Conservation (phyloP, 2,113 vertebrate species). For the Barnardius zonarius region DNA sequence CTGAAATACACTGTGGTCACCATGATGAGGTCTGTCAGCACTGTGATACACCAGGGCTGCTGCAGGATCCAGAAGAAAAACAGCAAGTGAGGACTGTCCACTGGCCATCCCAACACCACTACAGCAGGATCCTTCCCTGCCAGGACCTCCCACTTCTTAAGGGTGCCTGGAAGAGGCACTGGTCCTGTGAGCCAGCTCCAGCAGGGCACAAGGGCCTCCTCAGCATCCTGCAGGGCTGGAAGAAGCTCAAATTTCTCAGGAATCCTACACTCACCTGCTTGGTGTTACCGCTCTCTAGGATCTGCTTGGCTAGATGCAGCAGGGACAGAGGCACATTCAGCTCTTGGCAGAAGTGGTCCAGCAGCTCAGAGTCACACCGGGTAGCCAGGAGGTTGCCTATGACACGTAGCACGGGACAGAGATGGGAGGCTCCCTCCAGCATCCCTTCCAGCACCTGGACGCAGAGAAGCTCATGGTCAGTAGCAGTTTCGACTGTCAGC, state of each 20-base stretch:
- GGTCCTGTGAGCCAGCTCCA: not conserved
- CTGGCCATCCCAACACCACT: not conserved
- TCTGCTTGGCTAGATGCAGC: constrained; percentile 73
- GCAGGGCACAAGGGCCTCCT: not conserved
- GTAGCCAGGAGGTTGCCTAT: constrained; percentile 78
- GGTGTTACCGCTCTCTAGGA: constrained; percentile 67
- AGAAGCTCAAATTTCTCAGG: not conserved
- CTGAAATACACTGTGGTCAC: constrained; percentile 72
- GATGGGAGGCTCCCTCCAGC: constrained; percentile 72
- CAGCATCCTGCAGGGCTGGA: not conserved
- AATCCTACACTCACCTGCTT: constrained; percentile 72
- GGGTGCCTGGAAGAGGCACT: not conserved
- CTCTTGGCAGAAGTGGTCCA: constrained; percentile 68
- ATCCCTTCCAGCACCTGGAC: constrained; percentile 78
- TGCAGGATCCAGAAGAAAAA: constrained; percentile 53
- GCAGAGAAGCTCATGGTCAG: not conserved
- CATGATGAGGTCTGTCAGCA: constrained; percentile 66
- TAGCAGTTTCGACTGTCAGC: not conserved
- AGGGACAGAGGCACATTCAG: constrained; percentile 77
- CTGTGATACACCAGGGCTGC: constrained; percentile 72
- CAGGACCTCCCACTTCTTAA: not conserved
- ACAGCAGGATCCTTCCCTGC: accelerated
- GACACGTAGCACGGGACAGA: constrained; percentile 76
- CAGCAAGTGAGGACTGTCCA: not conserved
- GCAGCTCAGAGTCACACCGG: constrained; percentile 66